phyloP scores from a whole-genome alignment of 2,113 vertebrate species.

The Colaptes auratus region DNA sequence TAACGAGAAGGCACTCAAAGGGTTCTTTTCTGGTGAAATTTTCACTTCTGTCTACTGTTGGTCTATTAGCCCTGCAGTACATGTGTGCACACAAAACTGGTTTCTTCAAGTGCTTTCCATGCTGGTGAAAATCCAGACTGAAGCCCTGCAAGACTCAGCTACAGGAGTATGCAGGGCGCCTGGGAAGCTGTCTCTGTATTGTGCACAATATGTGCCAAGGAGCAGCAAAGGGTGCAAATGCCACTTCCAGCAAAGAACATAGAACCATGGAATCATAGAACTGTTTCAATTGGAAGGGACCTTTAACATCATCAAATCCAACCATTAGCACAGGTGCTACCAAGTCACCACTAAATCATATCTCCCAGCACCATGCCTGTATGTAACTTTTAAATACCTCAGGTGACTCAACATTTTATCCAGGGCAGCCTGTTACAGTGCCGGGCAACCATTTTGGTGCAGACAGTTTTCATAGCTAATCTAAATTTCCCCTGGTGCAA shows the following conservation, averaged over 20 bases:
- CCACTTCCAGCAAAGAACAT: background rate
- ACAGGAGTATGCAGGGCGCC: background rate
- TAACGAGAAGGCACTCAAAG: background rate
- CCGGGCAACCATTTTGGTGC: too few relatives aligned
- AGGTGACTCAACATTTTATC: too few relatives aligned
- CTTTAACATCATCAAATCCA: too few relatives aligned
- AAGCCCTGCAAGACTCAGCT: background rate
- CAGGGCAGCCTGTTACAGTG: too few relatives aligned
- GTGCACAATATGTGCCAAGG: rapidly evolving
- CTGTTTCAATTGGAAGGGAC: too few relatives aligned
- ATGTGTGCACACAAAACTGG: background rate
- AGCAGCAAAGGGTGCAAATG: background rate
- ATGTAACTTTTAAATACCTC: too few relatives aligned
- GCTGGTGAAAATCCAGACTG: background rate
- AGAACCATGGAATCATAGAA: too few relatives aligned
- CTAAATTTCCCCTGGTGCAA: too few relatives aligned
- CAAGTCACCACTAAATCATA: too few relatives aligned
- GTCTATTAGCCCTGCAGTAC: background rate
- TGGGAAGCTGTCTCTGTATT: background rate
- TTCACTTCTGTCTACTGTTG: background rate
- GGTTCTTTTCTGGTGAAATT: background rate
- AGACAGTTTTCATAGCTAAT: too few relatives aligned
- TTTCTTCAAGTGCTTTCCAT: background rate
- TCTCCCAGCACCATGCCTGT: too few relatives aligned
- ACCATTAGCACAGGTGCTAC: too few relatives aligned